A percentile compares a stretch with the other conserved stretches of the same genome.
Conservation (phyloP, 2,888 invertebrate genomes). For the Polymixis flavicincta region DNA sequence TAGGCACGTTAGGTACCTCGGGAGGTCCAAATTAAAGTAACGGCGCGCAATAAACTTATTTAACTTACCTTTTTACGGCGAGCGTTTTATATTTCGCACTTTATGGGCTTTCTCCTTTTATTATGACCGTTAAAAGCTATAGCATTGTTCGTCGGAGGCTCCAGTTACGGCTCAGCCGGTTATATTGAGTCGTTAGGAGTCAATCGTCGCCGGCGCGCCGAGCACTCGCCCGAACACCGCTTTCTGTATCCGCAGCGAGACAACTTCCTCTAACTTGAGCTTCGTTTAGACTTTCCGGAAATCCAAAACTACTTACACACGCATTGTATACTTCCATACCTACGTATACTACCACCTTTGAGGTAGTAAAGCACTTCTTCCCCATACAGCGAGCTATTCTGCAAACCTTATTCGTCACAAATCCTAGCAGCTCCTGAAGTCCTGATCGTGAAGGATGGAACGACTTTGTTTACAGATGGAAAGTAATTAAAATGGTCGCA, state of each 20-base stretch:
- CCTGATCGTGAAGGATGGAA: constrained; percentile 28
- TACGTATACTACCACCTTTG: background rate
- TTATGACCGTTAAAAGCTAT: constrained; percentile 67
- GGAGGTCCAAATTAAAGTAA: constrained; percentile 69
- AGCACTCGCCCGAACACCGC: background rate
- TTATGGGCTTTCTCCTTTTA: constrained; percentile 72
- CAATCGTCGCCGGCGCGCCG: constrained; percentile 38
- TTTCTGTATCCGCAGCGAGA: background rate
- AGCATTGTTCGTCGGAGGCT: constrained; percentile 58
- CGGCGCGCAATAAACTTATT: constrained; percentile 72
- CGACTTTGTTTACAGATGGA: constrained; percentile 58
- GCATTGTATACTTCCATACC: background rate
- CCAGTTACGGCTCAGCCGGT: constrained; percentile 61
- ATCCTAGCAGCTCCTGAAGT: constrained; percentile 1
- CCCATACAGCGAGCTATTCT: background rate
- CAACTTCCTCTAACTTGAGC: background rate
- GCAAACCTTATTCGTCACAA: background rate
- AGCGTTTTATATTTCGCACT: constrained; percentile 72
- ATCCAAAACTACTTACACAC: background rate
- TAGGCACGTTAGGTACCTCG: constrained; percentile 15
- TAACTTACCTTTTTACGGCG: constrained; percentile 68
- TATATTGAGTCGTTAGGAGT: constrained; percentile 61
- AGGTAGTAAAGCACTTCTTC: background rate
- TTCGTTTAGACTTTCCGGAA: background rate
- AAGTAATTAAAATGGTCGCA: constrained; percentile 57